A percentile compares a stretch with the other conserved stretches of the same genome.
phyloP scores from a whole-genome alignment of 2,797 vertebrate species.

The Rhinatrema bivittatum region DNA sequence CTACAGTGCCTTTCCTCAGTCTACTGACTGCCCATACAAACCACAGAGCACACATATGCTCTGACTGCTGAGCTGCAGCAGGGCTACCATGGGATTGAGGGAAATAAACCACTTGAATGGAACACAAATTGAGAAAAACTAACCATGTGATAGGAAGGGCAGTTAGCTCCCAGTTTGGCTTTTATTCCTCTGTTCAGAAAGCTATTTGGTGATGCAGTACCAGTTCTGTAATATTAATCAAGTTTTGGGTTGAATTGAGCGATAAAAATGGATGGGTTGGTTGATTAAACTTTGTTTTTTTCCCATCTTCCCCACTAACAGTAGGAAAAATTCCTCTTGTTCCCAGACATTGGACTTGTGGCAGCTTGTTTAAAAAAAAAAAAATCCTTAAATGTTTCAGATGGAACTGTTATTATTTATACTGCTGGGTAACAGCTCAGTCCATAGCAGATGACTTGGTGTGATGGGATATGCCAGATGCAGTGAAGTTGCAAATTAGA shows the following conservation, averaged over 20 bases:
- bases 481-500: background rate
- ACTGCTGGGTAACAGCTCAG: background rate
- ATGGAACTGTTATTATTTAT: background rate
- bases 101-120: constrained; percentile 3
- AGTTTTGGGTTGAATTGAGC: background rate
- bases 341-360: background rate
- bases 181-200: constrained; percentile 1
- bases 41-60: background rate
- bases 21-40: background rate
- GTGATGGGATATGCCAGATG: background rate
- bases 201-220: background rate
- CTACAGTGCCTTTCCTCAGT: constrained; percentile 1
- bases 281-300: background rate
- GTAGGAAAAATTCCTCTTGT: background rate
- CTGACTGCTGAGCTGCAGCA: constrained; percentile 1
- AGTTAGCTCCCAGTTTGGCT: background rate
- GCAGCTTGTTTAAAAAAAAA: background rate
- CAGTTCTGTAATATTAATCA: background rate
- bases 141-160: background rate
- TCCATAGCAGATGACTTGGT: background rate
- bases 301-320: background rate
- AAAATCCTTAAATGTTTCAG: background rate
- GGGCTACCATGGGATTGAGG: constrained; percentile 1
- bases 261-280: background rate
- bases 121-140: background rate